Evolutionary conservation across 2,888 invertebrate genomes (phyloP), one percentile per base, ranked within the genome.

Genomic region (Therioaphis trifolii): DNA sequence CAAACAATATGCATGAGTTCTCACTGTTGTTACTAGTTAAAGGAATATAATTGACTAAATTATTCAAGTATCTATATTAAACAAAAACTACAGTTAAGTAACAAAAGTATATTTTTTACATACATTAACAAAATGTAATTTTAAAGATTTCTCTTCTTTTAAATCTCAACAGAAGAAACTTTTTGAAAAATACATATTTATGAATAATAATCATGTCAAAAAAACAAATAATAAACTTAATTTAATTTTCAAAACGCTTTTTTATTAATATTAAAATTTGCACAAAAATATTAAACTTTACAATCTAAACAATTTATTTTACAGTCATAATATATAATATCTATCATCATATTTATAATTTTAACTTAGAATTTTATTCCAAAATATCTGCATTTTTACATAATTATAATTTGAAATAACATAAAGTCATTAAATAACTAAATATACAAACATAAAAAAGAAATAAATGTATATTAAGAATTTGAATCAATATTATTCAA

Each of bases 271-370:
- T 82, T 82, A 74, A 82, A 82, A 82, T 82, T 82, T 74, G 82
- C 82, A 82, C 82, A 82, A 82, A 82, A 82, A 82, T 82, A 82
- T 82, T 82, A 82, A 82, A 82, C 82, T 82, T 82, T 82, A 82
- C 72, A 82, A 74, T 82, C 82, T 82, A 82, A 82, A 82, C 82
- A 82, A 82, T 82, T 74, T 72, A 82, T 71, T 71, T 80, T 80
- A 80, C 80, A 80, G 61, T 82, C 63, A 74, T 82, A 82, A 80
- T 80, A 80, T 55, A 79, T 71, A 68, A 43, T 76, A 74, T 52
- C 58, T 82, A 82, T 80, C 24, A 27, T 78, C 29, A 74, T 49
- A 63, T 82, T 72, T 80, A 80, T 61, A 80, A 69, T 61, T 61
- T 80, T 49, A 63, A 72, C 43, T 74, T 74, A 74, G 72, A 63